A percentile compares a stretch with the other conserved stretches of the same genome.
Conservation (phyloP, 2,113 vertebrate species). For the Pantherophis guttatus region DNA sequence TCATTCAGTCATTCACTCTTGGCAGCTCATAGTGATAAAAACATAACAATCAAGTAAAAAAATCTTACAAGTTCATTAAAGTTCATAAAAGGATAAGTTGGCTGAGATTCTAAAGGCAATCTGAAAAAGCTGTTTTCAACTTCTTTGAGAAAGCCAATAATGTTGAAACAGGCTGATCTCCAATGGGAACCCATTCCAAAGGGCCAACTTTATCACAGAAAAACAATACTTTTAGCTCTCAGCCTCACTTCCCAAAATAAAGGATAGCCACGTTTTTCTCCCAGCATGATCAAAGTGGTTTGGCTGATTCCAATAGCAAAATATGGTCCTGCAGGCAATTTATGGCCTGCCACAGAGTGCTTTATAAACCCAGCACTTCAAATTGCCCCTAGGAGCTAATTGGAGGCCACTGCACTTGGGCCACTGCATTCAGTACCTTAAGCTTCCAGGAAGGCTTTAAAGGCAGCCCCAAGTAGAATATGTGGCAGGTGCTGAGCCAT, state of each 20-base stretch:
- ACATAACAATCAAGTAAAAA: not conserved
- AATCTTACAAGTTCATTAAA: not conserved
- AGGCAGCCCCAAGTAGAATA: not conserved
- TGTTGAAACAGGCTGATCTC: not conserved
- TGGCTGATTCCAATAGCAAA: not conserved
- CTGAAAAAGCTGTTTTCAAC: not conserved
- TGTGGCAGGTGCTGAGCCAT: not conserved
- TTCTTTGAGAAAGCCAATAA: not conserved
- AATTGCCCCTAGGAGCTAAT: not conserved
- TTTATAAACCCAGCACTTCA: not conserved
- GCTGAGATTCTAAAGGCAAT: not conserved
- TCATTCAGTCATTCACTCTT: not conserved
- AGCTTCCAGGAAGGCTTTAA: not conserved
- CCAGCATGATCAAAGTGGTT: not conserved
- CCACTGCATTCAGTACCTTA: not conserved
- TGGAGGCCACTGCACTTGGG: not conserved
- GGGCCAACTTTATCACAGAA: not conserved
- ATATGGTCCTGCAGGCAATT: not conserved
- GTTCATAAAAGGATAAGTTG: not conserved
- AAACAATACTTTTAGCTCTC: not conserved
- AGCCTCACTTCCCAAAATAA: not conserved
- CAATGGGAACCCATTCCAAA: not conserved
- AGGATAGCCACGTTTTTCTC: not conserved
- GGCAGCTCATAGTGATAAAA: not conserved
- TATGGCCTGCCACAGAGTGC: fast-evolving